Conservation (phyloP, 2,113 vertebrate genomes). For the Machaerirhynchus nigripectus region DNA sequence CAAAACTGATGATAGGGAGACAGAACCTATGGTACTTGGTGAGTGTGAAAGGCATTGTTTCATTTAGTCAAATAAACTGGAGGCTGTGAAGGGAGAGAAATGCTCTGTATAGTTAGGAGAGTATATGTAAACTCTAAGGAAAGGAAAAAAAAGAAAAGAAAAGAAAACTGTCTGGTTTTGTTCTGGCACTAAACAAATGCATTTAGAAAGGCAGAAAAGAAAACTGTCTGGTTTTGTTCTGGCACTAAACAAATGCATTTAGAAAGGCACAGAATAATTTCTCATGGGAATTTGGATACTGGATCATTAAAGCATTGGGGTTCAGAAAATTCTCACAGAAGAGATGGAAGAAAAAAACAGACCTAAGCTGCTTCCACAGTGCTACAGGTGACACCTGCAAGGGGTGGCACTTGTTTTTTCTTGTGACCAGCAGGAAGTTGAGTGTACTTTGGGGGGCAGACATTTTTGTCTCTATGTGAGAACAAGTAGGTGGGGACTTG, state of each 20-base stretch:
- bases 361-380: neutral
- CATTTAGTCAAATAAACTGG: neutral
- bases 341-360: neutral
- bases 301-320: neutral
- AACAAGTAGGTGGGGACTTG: neutral
- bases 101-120: neutral
- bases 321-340: neutral
- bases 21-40: neutral
- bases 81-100: neutral
- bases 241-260: neutral
- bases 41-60: neutral
- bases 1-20: neutral
- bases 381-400: neutral
- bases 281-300: neutral
- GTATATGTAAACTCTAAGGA: neutral
- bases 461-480: neutral
- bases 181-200: neutral
- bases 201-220: neutral
- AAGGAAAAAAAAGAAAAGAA: rapidly evolving
- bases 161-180: neutral
- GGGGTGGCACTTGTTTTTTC: neutral
- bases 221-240: too few relatives aligned
- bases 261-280: neutral
- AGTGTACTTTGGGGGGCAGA: neutral
- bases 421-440: neutral